Evolutionary conservation across 53 echinoderm and acorn worm genomes (phyloP).

Genomic region (Pentamera pediparva): DNA sequence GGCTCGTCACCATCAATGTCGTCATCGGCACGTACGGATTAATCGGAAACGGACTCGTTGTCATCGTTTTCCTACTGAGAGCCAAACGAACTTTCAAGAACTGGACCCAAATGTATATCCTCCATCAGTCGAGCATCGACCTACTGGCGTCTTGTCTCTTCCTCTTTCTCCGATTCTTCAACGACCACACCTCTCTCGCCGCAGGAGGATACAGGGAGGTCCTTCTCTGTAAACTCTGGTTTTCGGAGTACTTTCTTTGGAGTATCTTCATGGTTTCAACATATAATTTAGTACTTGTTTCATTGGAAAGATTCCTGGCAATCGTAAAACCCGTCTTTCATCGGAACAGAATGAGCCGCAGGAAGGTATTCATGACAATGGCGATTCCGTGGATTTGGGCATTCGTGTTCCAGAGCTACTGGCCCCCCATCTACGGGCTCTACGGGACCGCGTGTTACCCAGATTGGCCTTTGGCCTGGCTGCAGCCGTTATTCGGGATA

Average conservation of each 20-base stretch:
- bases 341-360: background rate
- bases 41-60: background rate
- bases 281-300: background rate
- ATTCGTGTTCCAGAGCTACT: constrained; percentile 8
- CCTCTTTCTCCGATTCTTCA: background rate
- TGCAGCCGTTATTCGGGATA: constrained; percentile 2
- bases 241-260: constrained; percentile 5
- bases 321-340: background rate
- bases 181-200: background rate
- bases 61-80: constrained; percentile 5
- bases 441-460: constrained; percentile 9
- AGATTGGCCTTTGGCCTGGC: background rate
- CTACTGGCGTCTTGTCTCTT: background rate
- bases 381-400: constrained; percentile 2
- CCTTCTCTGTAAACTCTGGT: constrained; percentile 5
- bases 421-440: constrained; percentile 4
- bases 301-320: constrained; percentile 3
- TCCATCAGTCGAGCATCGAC: constrained; percentile 14
- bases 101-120: constrained; percentile 18
- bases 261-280: constrained; percentile 15
- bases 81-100: constrained; percentile 10
- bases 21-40: constrained; percentile 8
- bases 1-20: background rate
- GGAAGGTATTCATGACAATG: background rate
- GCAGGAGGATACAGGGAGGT: background rate